A percentile compares a stretch with the other conserved stretches of the same genome.
Conservation (phyloP, 2,888 invertebrate species). For the Willowsia nigromaculata region DNA sequence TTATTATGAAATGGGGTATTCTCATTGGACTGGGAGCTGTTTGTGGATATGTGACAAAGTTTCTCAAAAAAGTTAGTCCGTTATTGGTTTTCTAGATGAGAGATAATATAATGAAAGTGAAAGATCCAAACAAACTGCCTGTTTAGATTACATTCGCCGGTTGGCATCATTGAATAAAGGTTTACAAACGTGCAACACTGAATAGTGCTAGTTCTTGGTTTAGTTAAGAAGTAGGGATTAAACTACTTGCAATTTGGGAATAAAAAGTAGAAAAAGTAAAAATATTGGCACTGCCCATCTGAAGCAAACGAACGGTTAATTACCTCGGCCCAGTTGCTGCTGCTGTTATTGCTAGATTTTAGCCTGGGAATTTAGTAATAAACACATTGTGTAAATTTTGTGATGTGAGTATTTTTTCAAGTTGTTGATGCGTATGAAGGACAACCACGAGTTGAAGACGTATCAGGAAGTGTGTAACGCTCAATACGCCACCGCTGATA, state of each 20-base stretch:
- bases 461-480: constrained; percentile 50
- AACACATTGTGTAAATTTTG: not conserved
- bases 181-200: not conserved
- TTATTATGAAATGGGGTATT: not conserved
- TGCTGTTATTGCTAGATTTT: not conserved
- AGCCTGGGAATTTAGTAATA: constrained; percentile 18
- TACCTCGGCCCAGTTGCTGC: not conserved
- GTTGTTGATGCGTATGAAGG: not conserved
- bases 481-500: not conserved
- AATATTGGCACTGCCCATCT: not conserved
- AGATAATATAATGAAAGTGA: constrained; percentile 1
- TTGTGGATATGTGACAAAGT: constrained; percentile 7
- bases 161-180: not conserved
- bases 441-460: constrained; percentile 42
- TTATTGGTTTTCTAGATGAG: not conserved
- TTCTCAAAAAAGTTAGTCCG: constrained; percentile 27
- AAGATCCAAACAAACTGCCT: not conserved
- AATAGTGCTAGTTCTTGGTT: not conserved
- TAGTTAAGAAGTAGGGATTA: not conserved
- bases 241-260: not conserved
- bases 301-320: not conserved
- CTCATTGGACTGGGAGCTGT: not conserved
- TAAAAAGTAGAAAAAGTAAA: constrained; percentile 1
- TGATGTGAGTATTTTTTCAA: not conserved
- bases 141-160: not conserved